Evolutionary conservation across 2,888 invertebrate genomes (phyloP).

Genomic region (Arenicola marina): DNA sequence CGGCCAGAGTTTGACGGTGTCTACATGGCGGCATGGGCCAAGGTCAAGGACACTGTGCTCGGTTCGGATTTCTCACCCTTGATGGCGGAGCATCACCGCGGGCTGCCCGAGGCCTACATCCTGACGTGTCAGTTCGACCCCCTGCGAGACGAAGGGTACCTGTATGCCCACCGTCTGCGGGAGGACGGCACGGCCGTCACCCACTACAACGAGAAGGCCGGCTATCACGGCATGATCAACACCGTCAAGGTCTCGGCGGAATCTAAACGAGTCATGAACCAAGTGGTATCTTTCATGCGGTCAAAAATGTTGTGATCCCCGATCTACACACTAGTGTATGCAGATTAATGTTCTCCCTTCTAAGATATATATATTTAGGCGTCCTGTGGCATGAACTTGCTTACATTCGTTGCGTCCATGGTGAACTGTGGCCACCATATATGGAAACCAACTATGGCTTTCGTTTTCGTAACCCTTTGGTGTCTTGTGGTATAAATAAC

Average conservation of each 20-base stretch:
- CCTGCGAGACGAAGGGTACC: slow-evolving; percentile 12
- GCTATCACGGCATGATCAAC: neutral
- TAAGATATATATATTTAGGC: neutral
- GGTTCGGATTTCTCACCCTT: slow-evolving; percentile 3
- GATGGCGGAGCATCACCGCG: neutral
- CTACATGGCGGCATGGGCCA: neutral
- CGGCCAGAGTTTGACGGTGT: neutral
- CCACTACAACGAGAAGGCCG: neutral
- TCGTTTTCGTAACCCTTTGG: too few species aligned
- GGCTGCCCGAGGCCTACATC: slow-evolving; percentile 7
- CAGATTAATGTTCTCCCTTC: neutral
- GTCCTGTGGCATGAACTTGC: too few species aligned
- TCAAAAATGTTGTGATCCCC: neutral
- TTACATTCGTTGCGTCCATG: too few species aligned
- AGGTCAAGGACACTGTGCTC: neutral
- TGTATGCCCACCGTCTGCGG: slow-evolving; percentile 2
- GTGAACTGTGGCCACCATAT: too few species aligned
- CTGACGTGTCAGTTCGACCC: slow-evolving; percentile 6
- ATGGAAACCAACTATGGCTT: too few species aligned
- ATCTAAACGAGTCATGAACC: neutral
- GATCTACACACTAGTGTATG: too few species aligned
- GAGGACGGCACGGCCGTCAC: slow-evolving; percentile 6
- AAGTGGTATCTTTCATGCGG: neutral
- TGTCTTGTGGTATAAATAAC: too few species aligned
- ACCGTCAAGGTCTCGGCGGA: neutral